phyloP scores from a whole-genome alignment of 2,888 invertebrate species.

The Lycophotia porphyrea region DNA sequence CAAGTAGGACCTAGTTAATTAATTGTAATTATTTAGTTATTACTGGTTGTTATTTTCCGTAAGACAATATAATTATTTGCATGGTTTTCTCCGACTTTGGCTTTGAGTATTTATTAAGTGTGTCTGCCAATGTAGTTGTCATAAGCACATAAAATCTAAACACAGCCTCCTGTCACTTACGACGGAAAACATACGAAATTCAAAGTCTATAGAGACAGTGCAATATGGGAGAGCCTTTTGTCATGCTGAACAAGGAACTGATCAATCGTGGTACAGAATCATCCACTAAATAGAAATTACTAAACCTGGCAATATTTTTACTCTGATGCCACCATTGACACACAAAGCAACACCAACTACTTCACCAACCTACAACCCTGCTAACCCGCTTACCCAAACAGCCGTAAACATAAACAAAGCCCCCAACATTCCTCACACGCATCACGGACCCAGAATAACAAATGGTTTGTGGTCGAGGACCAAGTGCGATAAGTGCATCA shows the following conservation, averaged over 20 bases:
- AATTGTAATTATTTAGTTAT: background rate
- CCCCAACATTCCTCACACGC: conserved; percentile 13
- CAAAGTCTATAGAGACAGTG: no score
- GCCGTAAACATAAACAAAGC: conserved; percentile 39
- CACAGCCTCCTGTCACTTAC: background rate
- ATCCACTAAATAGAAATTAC: background rate
- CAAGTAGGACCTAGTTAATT: conserved; percentile 3
- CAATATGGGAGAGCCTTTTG: background rate
- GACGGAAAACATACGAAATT: background rate
- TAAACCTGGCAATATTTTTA: background rate
- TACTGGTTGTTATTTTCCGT: conserved; percentile 5
- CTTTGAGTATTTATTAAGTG: background rate
- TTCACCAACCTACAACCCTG: conserved; percentile 8
- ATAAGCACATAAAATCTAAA: background rate
- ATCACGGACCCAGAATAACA: conserved; percentile 55
- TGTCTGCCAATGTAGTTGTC: background rate
- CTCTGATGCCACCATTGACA: background rate
- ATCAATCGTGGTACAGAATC: background rate
- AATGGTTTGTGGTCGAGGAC: conserved; percentile 58
- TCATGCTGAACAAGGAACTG: background rate
- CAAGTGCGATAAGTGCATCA: conserved; percentile 58
- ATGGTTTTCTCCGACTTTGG: background rate
- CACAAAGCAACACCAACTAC: background rate
- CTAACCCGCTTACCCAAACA: conserved; percentile 17
- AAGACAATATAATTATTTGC: background rate